These are phyloP conservation scores for Cyrtodaria siliqua DNA, from an alignment of 2,888 invertebrate genomes.

Conservation along the genomic window DNA sequence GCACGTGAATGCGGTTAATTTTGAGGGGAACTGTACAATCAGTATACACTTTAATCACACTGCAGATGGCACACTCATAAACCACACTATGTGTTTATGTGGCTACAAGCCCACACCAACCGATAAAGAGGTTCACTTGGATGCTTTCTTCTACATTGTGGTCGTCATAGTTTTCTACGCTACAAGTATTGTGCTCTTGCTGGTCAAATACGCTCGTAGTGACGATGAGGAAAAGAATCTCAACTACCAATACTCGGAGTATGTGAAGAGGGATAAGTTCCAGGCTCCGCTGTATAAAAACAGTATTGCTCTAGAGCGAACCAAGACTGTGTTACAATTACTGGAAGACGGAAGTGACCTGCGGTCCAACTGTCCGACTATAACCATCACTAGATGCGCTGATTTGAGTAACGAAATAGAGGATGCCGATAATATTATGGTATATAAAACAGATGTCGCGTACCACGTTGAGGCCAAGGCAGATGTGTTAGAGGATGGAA, in stretches of 20 bases:
- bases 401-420: neutral
- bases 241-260: conserved; percentile 77
- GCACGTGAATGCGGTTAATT: no score
- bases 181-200: conserved; percentile 76
- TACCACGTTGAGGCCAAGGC: no score
- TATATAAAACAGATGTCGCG: no score
- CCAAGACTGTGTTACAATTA: conserved; percentile 26
- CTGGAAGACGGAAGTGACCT: neutral
- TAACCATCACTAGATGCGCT: conserved; percentile 11
- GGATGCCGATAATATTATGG: no score
- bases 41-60: no score
- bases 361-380: conserved; percentile 14
- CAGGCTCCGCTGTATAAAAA: conserved; percentile 68
- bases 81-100: no score
- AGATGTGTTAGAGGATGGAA: no score
- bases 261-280: conserved; percentile 73
- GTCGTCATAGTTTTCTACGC: conserved; percentile 79
- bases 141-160: conserved; percentile 78
- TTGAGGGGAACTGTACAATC: no score
- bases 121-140: conserved; percentile 46
- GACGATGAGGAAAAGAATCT: conserved; percentile 77
- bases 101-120: no score
- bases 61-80: no score
- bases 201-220: conserved; percentile 78
- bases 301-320: conserved; percentile 47